Conservation (phyloP, 2,797 vertebrate species). For the Muscicapa striata region DNA sequence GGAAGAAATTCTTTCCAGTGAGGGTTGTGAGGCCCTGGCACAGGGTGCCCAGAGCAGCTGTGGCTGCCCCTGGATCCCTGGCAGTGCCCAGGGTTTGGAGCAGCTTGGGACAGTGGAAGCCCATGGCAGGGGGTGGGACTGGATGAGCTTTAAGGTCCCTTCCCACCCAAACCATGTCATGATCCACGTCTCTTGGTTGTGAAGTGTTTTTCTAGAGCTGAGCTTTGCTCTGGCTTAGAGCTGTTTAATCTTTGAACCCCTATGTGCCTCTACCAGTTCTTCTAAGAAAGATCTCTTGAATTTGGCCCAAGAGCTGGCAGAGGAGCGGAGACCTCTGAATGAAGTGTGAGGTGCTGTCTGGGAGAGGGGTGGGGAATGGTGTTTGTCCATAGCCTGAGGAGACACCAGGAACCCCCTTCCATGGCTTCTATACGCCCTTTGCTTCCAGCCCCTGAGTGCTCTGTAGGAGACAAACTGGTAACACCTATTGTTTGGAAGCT, state of each 20-base stretch:
- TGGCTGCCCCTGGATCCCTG: neutral
- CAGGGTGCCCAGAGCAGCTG: neutral
- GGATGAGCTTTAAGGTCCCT: neutral
- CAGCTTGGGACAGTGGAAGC: accelerated
- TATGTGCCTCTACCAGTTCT: neutral
- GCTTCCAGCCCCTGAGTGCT: neutral
- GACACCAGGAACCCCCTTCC: neutral
- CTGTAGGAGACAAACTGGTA: neutral
- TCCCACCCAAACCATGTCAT: neutral
- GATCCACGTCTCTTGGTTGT: neutral
- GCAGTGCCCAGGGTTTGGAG: accelerated
- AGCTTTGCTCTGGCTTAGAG: neutral
- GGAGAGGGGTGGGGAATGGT: neutral
- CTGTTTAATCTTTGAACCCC: neutral
- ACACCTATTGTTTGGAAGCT: neutral
- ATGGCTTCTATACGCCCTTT: neutral
- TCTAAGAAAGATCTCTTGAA: neutral
- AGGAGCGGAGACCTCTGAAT: neutral
- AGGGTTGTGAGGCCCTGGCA: neutral
- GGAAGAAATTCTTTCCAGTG: neutral
- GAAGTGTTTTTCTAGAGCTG: neutral
- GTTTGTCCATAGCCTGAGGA: neutral
- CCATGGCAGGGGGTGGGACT: too few species aligned
- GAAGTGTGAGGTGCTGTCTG: neutral
- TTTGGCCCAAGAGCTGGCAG: neutral